Evolutionary conservation across 2,888 invertebrate species (phyloP), one percentile per base, ranked within the genome.

Genomic region (Galerucella pusilla): DNA sequence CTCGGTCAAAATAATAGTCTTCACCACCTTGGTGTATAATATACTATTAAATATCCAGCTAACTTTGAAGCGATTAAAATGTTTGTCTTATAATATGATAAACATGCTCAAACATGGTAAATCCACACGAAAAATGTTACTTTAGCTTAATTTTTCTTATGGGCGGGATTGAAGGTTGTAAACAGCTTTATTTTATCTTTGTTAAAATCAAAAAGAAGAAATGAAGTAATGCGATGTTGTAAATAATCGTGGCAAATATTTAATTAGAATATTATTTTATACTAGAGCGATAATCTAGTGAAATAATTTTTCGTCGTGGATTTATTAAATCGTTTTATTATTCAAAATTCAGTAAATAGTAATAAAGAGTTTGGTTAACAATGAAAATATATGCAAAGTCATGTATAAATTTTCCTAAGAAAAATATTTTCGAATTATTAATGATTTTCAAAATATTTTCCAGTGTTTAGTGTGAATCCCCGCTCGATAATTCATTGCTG

Each of bases 241-340:
- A 59, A 20, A 25, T 59, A 59, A 59, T 25, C n/a, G 20, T 60
- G 25, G 59, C 12, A 60, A 60, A 60, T 60, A 60, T 60, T 60
- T 60, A 60, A 60, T 60, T 10, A 28, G 11, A 60, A 59, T 59
- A 59, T 59, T 59, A 59, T 11, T 59, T 59, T 59, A 59, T 59
- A 9, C 25, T 20, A 16, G 16, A 10, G 10, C 20, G 59, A 60
- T 60, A 20, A 60, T 60, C 59, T 60, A 12, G 59, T 11, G 10
- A 60, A 60, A 60, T 60, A 60, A 60, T 60, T 60, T 57, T 28
- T 60, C 28, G 59, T 60, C 4, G 25, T 25, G 59, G 59, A 60
- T 60, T 60, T 60, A 60, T 25, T 6, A 60, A 60, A 60, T 60
- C 59, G 25, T 60, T 60, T 60, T 60, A 60, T 60, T 2, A 11